Base-by-base conservation (phyloP, 2,113 vertebrate species). In the Recurvirostra avosetta region DNA sequence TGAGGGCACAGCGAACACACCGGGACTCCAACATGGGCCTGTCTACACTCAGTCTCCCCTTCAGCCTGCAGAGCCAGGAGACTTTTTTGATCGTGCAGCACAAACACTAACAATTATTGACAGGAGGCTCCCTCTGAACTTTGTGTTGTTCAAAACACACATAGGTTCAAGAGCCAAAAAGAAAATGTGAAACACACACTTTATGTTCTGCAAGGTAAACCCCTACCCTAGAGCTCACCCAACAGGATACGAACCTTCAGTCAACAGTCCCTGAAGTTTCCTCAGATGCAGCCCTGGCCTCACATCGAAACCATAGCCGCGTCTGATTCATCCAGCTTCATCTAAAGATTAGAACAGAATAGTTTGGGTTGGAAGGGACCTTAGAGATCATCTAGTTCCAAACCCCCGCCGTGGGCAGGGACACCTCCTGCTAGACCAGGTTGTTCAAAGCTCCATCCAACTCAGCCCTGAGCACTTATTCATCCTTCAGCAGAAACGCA, bases 1-100 rank as follows among this genome's bases (percentile, higher is more conserved):
- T 94, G 78, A 96, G 77, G 88, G 87, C 94, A 97, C 43, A 95
- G 79, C 0, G 3, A 96, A 96, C 77, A 88, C 84, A 92, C 19
- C 86, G 68, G 21, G 38, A 41, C 86, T 90, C 61, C 73, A 78
- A 13, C 0, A 0, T 30, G 41, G 65, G 67, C 52, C 89, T 85
- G 32, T 56, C 73, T 73, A 20, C 1, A 2, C 30, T 74, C 80
- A 43, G 55, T 30, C 45, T 58, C 62, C 72, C 67, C 27, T 49
- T 53, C 68, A 88, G 59, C 85, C 92, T 62, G 29, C 56, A 75
- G 67, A 88, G 79, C 80, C 84, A 50, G 62, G 59, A 74, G 67
- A 34, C 67, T 86, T 88, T 86, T 66, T 91, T 94, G 95, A 94
- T 90, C 80, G 90, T 3, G 10, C 20, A 65, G 55, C 61, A 94